Evolutionary conservation across 2,797 vertebrate genomes (phyloP), one percentile per base, ranked within the genome.

Genomic region (Phylloscopus collybita): DNA sequence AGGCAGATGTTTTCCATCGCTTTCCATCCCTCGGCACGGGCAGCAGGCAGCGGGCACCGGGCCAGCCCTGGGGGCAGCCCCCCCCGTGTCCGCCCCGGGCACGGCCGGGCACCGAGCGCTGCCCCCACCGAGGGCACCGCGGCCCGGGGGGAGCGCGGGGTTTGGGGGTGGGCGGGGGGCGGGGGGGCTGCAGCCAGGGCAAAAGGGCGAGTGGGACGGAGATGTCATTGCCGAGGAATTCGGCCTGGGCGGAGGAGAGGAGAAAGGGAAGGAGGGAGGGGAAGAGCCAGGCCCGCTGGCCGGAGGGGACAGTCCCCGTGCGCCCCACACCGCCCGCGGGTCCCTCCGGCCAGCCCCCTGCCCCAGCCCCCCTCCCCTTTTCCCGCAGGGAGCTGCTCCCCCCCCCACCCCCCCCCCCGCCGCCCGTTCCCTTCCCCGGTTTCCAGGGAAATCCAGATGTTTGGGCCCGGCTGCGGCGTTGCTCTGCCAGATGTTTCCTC

Each of bases 391-490:
- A 71, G 9, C 8, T 21, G 3, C 9, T 76, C 3, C 26, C 64
- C 54, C 81, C 44, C 5, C 12, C 12, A 8, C 38, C 11, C 38
- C n/a, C n/a, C n/a, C n/a, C n/a, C n/a, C n/a, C n/a, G n/a, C n/a
- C n/a, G n/a, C n/a, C n/a, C n/a, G n/a, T 60, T 45, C 20, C 54
- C 27, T 38, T 38, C 13, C 49, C 69, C 70, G 9, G 86, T 91
- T 95, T 94, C 86, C 93, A 93, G 93, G 94, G 91, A 34, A 84
- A 92, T 95, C 87, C 95, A 96, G 95, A 96, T 95, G 94, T 96
- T 96, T 65, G 94, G 95, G 90, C 93, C 73, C 89, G 9, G 92
- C 91, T 80, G 82, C 67, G 67, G 88, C 75, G 47, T n/a, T 88
- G 88, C 92, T 92, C 88, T 91, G 88, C 94, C 95, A 95, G 93